Conservation (phyloP, 1,140 invertebrate species). For the Physella acuta region DNA sequence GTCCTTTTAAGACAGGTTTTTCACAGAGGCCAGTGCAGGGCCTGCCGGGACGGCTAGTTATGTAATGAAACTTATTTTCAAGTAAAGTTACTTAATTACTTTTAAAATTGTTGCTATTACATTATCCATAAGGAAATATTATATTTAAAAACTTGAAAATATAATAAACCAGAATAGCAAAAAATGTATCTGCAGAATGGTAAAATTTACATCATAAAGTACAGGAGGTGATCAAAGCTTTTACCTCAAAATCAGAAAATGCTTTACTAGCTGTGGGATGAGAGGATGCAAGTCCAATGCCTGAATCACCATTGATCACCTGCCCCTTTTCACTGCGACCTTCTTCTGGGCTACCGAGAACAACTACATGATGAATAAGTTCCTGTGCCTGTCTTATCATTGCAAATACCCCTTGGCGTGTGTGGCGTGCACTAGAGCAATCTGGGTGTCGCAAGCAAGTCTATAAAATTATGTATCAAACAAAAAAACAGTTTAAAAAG, state of each 20-base stretch:
- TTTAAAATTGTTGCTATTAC: no score
- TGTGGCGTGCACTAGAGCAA: conserved; percentile 86
- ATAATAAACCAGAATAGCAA: no score
- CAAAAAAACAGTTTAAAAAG: no score
- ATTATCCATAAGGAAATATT: no score
- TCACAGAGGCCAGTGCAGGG: no score
- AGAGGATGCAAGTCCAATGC: conserved; percentile 45
- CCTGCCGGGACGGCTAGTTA: no score
- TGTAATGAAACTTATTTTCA: no score
- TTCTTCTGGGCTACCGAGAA: conserved; percentile 66
- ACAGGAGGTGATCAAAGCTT: not conserved
- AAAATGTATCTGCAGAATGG: no score
- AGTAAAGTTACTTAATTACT: no score
- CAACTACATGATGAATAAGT: conserved; percentile 92
- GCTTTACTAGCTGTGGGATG: conserved; percentile 75
- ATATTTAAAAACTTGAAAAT: no score
- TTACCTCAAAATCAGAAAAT: conserved; percentile 76
- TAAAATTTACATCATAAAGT: no score
- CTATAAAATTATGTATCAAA: conserved; percentile 44
- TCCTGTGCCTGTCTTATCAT: conserved; percentile 93
- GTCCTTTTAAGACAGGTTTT: no score
- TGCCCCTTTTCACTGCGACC: conserved; percentile 51
- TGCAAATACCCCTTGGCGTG: conserved; percentile 86
- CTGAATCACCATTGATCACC: conserved; percentile 53
- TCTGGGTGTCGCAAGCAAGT: conserved; percentile 92